Evolutionary conservation across 2,113 vertebrate genomes (phyloP), one percentile per base, ranked within the genome.

Genomic region (Microtus montanus): DNA sequence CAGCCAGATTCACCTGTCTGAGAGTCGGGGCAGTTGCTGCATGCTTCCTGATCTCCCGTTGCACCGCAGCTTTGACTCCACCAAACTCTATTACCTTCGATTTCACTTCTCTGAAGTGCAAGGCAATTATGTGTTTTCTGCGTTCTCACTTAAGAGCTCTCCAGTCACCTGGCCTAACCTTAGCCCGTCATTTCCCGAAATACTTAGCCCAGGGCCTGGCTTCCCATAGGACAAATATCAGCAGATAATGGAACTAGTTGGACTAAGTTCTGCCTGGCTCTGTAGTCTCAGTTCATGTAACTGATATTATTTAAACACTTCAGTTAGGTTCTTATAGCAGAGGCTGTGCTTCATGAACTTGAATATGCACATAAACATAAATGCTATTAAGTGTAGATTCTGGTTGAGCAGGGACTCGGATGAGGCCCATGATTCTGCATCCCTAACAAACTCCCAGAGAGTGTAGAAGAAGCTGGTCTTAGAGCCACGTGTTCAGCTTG

Each of bases 361-460:
- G 47, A 94, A 68, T 83, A 28, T 74, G 58, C 38, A 78, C 64
- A n/a, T 90, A 78, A 85, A 87, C 94, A 13, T 30, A 80, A 71
- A 73, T 91, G 19, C 80, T 95, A 90, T 90, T 93, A 82, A 92
- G 84, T 92, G 44, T 14, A 85, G 89, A 54, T 93, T 93, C 77
- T 92, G 58, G 15, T 85, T 96, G 22, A 95, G 61, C 64, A 93
- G 54, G 90, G 35, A 54, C 38, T 63, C 47, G 47, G 33, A 79
- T 24, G 26, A 82, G 54, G 38, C 28, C 70, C 8, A 14, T 44
- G 78, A 87, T 78, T 71, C 68, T 94, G 35, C 84, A 7, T 93
- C 79, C 93, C 52, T 92, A 66, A 84, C 24, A 74, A 6, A 30
- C 70, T 94, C 58, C 38, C 33, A 33, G 28, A 71, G 84, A 49